Base-by-base conservation (phyloP, 2,113 vertebrate genomes). In the Lampris megalopsis region DNA sequence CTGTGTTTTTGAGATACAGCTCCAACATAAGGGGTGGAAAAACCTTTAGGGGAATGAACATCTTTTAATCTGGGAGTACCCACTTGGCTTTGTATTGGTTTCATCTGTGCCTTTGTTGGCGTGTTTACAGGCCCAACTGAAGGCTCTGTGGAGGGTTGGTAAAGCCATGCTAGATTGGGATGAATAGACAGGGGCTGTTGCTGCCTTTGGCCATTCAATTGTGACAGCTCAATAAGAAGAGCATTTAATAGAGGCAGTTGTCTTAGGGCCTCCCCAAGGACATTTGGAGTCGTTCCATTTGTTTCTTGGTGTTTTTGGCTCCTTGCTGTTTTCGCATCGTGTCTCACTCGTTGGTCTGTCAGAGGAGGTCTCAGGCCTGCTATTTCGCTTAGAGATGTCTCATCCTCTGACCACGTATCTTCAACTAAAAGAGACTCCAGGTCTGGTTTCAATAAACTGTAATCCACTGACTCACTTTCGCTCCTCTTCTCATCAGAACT, bases 181-280 rank as follows among this genome's bases (percentile, higher is more conserved):
- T 94, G 90, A 62, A 88, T 2, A 41, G 87, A 73, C 36, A 80
- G 0, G 1, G 92, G 83, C 66, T 85, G 87, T 9, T 83, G 72
- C 57, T 75, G 69, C 3, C 50, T 85, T 1, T 90, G 89, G 24
- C 73, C 78, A 49, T 88, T 90, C 24, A 98, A 85, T 87, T 96
- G 81, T 0, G 95, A 95, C 63, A 99, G 85, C 76, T 99, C 97
- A 0, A 94, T 81, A 37, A 97, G 81, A 80, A 99, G 90, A 43
- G 96, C 94, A 8, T 95, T 97, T 54, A 99, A 87, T 0, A 99
- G 86, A 0, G 97, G 97, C 75, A 98, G 77, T 78, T 94, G 96
- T 59, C 61, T 81, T 64, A 96, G 52, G 0, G 88, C 57, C 38
- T 79, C 85, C 10, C 77, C 49, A 1, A 88, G 77, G 60, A 65